These are phyloP conservation scores for Zelostemma sp. DNA, from an alignment of 1,140 invertebrate genomes.

Conservation along the genomic window DNA sequence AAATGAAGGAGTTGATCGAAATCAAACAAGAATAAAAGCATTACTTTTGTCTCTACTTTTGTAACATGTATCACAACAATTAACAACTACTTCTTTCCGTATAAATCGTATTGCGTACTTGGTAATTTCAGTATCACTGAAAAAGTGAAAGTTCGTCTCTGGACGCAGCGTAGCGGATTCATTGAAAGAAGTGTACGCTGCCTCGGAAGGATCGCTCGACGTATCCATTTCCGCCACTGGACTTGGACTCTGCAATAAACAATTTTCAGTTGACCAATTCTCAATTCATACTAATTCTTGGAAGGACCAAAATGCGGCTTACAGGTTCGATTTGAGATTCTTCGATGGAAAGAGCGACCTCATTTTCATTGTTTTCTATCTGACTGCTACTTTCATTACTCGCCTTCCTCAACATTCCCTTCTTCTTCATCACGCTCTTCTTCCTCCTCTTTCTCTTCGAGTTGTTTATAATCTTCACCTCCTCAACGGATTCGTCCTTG, in stretches of 20 bases:
- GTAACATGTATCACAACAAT: no score
- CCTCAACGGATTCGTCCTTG: constrained; percentile 59
- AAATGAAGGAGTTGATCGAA: no score
- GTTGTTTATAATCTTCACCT: constrained; percentile 54
- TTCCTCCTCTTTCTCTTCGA: constrained; percentile 83
- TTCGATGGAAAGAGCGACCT: constrained; percentile 27
- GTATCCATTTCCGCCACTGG: constrained; percentile 50
- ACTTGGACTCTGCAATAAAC: constrained; percentile 54
- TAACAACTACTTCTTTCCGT: no score
- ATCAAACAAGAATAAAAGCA: no score
- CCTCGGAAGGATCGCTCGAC: constrained; percentile 27
- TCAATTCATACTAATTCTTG: no score
- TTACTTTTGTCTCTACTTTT: no score
- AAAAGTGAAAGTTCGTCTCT: constrained; percentile 85
- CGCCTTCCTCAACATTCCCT: constrained; percentile 77
- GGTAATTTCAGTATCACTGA: constrained; percentile 90
- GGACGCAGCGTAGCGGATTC: constrained; percentile 26
- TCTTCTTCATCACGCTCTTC: constrained; percentile 83
- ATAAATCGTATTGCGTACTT: no score
- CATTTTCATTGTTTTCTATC: constrained; percentile 61
- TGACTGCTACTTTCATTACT: constrained; percentile 68
- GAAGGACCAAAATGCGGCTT: no score
- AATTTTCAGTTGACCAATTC: no score
- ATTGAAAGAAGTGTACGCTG: constrained; percentile 26
- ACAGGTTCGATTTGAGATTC: constrained; percentile 54